A percentile compares a stretch with the other conserved stretches of the same genome.
phyloP scores from a whole-genome alignment of 2,888 invertebrate species.

The Sycophila texana region DNA sequence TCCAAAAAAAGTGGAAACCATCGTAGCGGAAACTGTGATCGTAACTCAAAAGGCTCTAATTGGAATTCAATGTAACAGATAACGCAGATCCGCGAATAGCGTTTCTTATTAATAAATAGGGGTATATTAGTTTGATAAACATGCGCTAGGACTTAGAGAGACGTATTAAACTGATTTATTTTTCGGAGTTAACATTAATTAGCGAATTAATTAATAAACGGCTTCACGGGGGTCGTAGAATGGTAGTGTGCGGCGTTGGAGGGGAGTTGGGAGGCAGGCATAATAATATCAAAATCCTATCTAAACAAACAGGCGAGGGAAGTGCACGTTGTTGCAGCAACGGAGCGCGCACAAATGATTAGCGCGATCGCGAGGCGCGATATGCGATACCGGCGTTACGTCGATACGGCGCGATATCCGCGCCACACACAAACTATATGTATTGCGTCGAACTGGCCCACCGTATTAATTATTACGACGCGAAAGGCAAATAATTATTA shows the following conservation, averaged over 20 bases:
- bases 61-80: too few species aligned
- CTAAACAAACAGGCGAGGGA: conserved; percentile 69
- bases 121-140: too few species aligned
- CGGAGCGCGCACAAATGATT: conserved; percentile 58
- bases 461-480: conserved; percentile 73
- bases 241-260: too few species aligned
- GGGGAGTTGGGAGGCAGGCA: neutral
- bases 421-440: conserved; percentile 49
- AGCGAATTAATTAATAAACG: conserved; percentile 49
- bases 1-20: too few species aligned
- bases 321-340: conserved; percentile 63
- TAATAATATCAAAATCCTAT: conserved; percentile 72
- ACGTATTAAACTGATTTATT: conserved; percentile 45
- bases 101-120: too few species aligned
- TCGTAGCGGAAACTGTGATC: too few species aligned
- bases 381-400: conserved; percentile 56
- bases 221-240: too few species aligned
- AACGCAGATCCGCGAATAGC: too few species aligned
- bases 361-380: conserved; percentile 65
- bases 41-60: too few species aligned
- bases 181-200: conserved; percentile 48
- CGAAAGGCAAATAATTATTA: conserved; percentile 75
- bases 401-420: conserved; percentile 56
- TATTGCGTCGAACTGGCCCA: conserved; percentile 50
- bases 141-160: neutral